Evolutionary conservation across 2,797 vertebrate genomes (phyloP), one percentile per base, ranked within the genome.

Genomic region (Betta splendens): DNA sequence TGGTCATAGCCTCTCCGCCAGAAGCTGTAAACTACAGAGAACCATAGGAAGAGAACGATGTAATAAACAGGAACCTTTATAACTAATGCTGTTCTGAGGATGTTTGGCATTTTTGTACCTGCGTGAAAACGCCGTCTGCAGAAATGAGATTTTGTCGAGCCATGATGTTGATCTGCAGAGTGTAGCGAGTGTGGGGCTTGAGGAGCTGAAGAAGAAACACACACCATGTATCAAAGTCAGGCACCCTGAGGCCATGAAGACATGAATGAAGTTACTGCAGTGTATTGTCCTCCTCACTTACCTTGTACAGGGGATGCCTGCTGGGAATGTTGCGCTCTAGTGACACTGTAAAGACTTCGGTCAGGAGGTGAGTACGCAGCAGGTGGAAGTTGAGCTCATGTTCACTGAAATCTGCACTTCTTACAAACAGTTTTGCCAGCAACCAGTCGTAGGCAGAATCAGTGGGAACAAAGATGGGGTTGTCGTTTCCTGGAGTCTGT

Each of bases 291-390:
- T 42, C 7, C n/a, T n/a, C 20, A 15, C 11, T 69, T 79, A 87
- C 89, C 87, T 89, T 90, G 80, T 85, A 69, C 6, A 89, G 66
- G 12, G 87, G 87, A 71, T 88, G 86, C 46, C 85, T 80, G 83
- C 78, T 83, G 46, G 88, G 92, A 0, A 94, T 1, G 29, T 93
- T 87, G 42, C 86, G 83, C 49, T 92, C 48, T 40, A 91, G 68
- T 21, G 93, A 89, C 52, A 93, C 53, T 1, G 81, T 42, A 66
- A 92, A 93, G 9, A 84, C 92, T 29, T 94, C 92, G 0, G 83
- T 89, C 9, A 94, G 61, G 42, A 93, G 82, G 52, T 94, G 93
- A 7, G 91, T 91, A 22, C 86, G 85, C 49, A 94, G 84, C 52
- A 89, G 71, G 60, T 90, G 89, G 18, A 1, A 5, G 0, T 79